These are phyloP conservation scores for Sminthurinus aureus DNA, from an alignment of 2,888 invertebrate genomes.

Conservation along the genomic window DNA sequence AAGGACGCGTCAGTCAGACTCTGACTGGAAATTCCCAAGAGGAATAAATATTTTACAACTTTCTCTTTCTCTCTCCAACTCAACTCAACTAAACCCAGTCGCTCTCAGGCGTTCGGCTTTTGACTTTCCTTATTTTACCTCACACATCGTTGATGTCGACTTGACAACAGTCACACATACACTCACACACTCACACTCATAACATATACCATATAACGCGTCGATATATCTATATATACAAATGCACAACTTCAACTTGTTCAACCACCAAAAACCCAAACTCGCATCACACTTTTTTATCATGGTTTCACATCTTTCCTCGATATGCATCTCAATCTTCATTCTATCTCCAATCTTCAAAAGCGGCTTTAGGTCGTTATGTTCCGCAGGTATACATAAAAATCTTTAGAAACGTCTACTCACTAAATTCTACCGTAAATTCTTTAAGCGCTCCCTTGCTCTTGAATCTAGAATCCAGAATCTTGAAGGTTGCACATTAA, in stretches of 20 bases:
- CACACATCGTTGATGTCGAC: too few species aligned
- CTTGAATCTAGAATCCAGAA: too few species aligned
- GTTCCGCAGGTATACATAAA: too few species aligned
- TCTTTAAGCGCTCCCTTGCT: too few species aligned
- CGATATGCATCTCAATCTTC: neutral
- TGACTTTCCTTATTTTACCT: too few species aligned
- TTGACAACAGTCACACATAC: neutral
- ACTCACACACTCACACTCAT: neutral
- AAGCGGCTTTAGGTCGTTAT: too few species aligned
- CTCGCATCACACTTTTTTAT: neutral
- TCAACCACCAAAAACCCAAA: neutral
- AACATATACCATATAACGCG: too few species aligned
- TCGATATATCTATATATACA: too few species aligned
- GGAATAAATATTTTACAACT: conserved; percentile 25
- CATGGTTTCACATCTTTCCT: neutral
- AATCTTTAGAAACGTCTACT: too few species aligned
- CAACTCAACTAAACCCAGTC: neutral
- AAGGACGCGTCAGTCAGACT: neutral
- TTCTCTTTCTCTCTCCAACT: conserved; percentile 1
- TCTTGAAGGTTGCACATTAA: too few species aligned
- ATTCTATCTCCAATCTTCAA: neutral
- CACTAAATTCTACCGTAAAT: too few species aligned
- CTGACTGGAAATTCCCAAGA: neutral
- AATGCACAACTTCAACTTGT: neutral
- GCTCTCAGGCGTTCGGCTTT: too few species aligned